Conservation (phyloP, 2,113 vertebrate genomes). For the Cyrtonyx montezumae region DNA sequence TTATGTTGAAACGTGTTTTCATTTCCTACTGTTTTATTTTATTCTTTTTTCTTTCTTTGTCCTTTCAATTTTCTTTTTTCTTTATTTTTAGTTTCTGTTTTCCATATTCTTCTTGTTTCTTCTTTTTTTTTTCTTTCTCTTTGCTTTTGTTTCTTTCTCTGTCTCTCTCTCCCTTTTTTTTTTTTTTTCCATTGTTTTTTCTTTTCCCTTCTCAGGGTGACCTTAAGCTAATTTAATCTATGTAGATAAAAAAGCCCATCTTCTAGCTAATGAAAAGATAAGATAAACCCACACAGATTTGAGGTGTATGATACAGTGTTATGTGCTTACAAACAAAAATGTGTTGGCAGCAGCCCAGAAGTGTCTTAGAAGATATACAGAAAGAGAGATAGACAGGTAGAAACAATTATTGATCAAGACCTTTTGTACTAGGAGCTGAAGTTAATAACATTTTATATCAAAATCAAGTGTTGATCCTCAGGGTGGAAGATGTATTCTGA, state of each 20-base stretch:
- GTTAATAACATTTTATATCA: conserved; percentile 77
- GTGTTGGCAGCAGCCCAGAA: conserved; percentile 26
- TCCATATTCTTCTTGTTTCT: too few species aligned
- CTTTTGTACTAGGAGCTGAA: conserved; percentile 61
- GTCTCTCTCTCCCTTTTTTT: background rate
- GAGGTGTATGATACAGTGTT: conserved; percentile 20
- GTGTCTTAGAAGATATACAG: conserved; percentile 50
- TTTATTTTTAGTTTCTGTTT: too few species aligned
- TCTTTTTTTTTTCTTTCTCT: background rate
- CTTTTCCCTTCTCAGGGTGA: background rate
- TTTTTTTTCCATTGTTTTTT: too few species aligned
- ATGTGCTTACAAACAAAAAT: conserved; percentile 21
- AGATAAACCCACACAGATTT: conserved; percentile 28
- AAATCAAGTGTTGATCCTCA: conserved; percentile 66
- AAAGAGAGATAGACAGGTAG: conserved; percentile 63
- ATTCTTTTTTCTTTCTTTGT: background rate
- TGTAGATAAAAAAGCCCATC: background rate
- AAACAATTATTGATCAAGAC: conserved; percentile 74
- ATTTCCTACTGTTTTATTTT: background rate
- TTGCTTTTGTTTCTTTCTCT: too few species aligned
- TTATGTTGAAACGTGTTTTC: background rate
- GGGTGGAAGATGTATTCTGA: conserved; percentile 47
- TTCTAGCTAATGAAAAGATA: conserved; percentile 40
- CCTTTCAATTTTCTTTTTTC: background rate
- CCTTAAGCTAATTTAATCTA: conserved; percentile 47